A percentile compares a stretch with the other conserved stretches of the same genome.
Conservation (phyloP, 2,888 invertebrate genomes). For the Andrena hattorfiana region DNA sequence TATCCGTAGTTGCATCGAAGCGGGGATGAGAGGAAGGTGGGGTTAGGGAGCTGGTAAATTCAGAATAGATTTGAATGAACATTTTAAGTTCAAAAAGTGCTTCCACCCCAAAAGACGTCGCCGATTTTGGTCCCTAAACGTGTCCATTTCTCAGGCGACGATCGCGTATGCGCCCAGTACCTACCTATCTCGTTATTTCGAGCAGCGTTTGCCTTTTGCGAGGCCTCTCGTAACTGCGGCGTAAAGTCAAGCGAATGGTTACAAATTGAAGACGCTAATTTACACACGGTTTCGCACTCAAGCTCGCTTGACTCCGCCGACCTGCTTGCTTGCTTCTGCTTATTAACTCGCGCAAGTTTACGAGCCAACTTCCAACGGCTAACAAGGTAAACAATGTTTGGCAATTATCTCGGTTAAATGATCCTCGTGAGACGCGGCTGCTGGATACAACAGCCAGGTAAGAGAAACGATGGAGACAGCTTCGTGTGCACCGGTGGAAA, state of each 20-base stretch:
- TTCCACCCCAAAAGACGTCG: too few species aligned
- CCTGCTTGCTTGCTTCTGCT: conserved; percentile 70
- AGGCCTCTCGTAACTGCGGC: conserved; percentile 49
- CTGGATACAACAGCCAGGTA: conserved; percentile 54
- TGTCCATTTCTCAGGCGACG: too few species aligned
- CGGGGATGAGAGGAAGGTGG: too few species aligned
- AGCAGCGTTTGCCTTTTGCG: conserved; percentile 39
- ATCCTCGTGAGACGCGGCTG: conserved; percentile 74
- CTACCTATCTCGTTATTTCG: conserved; percentile 40
- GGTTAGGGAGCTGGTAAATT: too few species aligned
- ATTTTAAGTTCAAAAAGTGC: too few species aligned
- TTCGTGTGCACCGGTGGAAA: neutral
- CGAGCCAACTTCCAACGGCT: conserved; percentile 78
- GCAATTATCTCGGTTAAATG: conserved; percentile 83
- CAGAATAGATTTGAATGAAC: too few species aligned
- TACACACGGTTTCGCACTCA: conserved; percentile 82
- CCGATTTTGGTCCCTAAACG: too few species aligned
- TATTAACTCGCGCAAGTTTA: conserved; percentile 82
- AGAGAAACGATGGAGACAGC: conserved; percentile 28
- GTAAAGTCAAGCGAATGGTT: conserved; percentile 75
- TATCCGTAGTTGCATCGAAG: too few species aligned
- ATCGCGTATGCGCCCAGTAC: too few species aligned
- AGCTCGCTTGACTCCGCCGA: conserved; percentile 55
- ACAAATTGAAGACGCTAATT: conserved; percentile 84
- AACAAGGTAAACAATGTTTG: conserved; percentile 85